A percentile compares a stretch with the other conserved stretches of the same genome.
Evolutionary conservation across 2,113 vertebrate genomes (phyloP).

Genomic region (Salvator merianae): DNA sequence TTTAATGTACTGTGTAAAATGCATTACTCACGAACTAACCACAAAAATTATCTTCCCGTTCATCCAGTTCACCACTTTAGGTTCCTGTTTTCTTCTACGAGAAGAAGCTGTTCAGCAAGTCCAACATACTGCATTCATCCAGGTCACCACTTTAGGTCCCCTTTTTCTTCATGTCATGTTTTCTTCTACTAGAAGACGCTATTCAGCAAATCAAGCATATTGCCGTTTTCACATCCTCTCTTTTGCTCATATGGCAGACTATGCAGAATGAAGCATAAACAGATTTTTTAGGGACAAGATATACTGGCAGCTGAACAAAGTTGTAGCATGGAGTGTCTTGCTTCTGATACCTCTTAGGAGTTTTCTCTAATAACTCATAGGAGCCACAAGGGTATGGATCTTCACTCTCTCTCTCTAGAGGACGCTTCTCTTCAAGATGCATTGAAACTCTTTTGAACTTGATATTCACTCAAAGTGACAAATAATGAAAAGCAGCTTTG

Average conservation of each 20-base stretch:
- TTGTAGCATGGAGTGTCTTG: no score
- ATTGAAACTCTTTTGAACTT: no score
- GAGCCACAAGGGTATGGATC: no score
- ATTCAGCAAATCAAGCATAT: background rate
- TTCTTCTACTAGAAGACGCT: background rate
- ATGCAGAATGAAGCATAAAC: no score
- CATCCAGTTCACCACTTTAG: background rate
- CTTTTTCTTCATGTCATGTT: background rate
- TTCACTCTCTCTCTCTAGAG: no score
- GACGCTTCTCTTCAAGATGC: no score
- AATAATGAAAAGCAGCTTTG: no score
- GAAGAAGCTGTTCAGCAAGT: background rate
- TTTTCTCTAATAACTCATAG: no score
- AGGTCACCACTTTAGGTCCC: background rate
- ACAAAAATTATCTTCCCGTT: background rate
- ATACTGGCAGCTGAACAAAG: no score
- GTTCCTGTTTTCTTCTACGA: conserved; percentile 8
- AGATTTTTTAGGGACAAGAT: no score
- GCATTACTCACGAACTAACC: conserved; percentile 11
- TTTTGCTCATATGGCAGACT: background rate
- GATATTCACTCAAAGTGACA: no score
- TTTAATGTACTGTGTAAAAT: background rate
- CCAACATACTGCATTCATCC: background rate
- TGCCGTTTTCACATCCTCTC: background rate
- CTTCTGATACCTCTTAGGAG: no score